Conservation (phyloP, 2,888 invertebrate genomes). For the Chrysopilus asiliformis region DNA sequence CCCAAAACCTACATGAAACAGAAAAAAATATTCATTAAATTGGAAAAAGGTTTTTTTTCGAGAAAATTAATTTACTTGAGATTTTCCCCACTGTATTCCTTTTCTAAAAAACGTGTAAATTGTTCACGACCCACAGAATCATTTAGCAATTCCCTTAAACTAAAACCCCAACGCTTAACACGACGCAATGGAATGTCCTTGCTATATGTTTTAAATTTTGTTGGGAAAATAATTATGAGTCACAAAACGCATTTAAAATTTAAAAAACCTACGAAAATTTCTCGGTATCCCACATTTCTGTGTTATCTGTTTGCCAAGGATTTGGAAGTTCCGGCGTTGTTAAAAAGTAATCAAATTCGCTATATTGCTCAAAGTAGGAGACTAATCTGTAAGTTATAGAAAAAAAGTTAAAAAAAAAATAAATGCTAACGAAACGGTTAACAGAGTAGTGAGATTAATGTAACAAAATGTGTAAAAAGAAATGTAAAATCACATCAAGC, state of each 20-base stretch:
- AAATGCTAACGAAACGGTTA: slow-evolving; percentile 1
- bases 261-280: slow-evolving; percentile 55
- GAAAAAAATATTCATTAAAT: background rate
- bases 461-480: too few species aligned
- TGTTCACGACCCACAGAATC: slow-evolving; percentile 95
- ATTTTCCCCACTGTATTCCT: slow-evolving; percentile 98
- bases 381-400: slow-evolving; percentile 48
- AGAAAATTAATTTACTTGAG: slow-evolving; percentile 53
- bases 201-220: too few species aligned
- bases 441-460: too few species aligned
- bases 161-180: slow-evolving; percentile 95
- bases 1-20: slow-evolving; percentile 64
- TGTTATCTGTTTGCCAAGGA: slow-evolving; percentile 93
- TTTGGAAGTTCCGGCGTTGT: slow-evolving; percentile 87
- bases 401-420: slow-evolving; percentile 6
- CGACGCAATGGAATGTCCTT: slow-evolving; percentile 87
- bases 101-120: slow-evolving; percentile 88
- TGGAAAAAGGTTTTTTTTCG: background rate
- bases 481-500: too few species aligned
- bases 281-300: slow-evolving; percentile 96
- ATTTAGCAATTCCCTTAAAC: slow-evolving; percentile 82
- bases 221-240: background rate
- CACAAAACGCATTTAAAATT: background rate
- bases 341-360: slow-evolving; percentile 91
- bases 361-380: slow-evolving; percentile 88